A percentile compares a stretch with the other conserved stretches of the same genome.
These are phyloP conservation scores for Drosophila tanythrix DNA, from an alignment of 2,888 invertebrate species.

Conservation along the genomic window DNA sequence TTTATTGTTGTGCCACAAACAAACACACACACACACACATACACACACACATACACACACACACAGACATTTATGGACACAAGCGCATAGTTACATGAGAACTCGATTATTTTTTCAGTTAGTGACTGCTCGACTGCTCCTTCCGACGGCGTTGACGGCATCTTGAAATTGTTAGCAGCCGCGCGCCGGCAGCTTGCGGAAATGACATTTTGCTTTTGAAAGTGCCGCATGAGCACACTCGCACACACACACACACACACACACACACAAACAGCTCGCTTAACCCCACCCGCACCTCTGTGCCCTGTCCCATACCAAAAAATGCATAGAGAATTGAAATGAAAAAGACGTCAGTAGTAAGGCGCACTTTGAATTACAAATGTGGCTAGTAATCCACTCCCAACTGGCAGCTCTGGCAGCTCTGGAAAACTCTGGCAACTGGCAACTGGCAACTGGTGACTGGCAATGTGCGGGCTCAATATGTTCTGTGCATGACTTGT, in stretches of 20 bases:
- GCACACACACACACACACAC: not conserved
- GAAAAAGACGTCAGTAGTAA: slow-evolving; percentile 48
- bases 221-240: slow-evolving; percentile 60
- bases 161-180: slow-evolving; percentile 29
- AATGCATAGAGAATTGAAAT: slow-evolving; percentile 36
- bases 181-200: slow-evolving; percentile 56
- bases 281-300: not conserved
- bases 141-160: slow-evolving; percentile 44
- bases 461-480: slow-evolving; percentile 26
- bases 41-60: slow-evolving; percentile 20
- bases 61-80: slow-evolving; percentile 10
- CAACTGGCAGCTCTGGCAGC: slow-evolving; percentile 9
- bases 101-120: slow-evolving; percentile 66
- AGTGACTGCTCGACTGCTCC: slow-evolving; percentile 38
- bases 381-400: slow-evolving; percentile 53
- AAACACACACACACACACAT: slow-evolving; percentile 12
- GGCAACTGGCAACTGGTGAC: slow-evolving; percentile 9
- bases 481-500: slow-evolving; percentile 25
- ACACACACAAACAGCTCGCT: slow-evolving; percentile 10
- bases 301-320: not conserved
- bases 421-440: not conserved
- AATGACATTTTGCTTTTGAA: slow-evolving; percentile 71
- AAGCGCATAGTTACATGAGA: slow-evolving; percentile 36
- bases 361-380: slow-evolving; percentile 76
- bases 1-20: slow-evolving; percentile 67